These are phyloP conservation scores for Coranthus polyacanthus DNA, from an alignment of 2,797 vertebrate genomes.

Conservation along the genomic window DNA sequence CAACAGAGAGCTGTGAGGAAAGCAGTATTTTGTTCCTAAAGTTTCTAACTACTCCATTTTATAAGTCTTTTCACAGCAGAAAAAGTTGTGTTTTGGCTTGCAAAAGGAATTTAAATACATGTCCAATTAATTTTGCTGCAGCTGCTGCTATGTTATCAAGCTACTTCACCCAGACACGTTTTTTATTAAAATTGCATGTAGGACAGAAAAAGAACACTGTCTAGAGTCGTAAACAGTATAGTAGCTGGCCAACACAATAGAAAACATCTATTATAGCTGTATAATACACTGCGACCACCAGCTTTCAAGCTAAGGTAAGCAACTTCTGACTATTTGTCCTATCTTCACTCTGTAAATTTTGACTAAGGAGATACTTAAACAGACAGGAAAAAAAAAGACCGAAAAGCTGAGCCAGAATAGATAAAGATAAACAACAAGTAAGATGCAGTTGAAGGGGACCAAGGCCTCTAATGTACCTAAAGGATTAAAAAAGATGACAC, in stretches of 20 bases:
- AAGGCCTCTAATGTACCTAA: background rate
- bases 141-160: no score
- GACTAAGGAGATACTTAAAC: background rate
- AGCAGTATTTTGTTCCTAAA: no score
- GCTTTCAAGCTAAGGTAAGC: background rate
- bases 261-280: background rate
- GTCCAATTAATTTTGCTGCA: background rate
- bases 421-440: constrained; percentile 9
- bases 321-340: background rate
- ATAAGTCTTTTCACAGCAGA: background rate
- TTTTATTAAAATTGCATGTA: background rate
- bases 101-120: no score
- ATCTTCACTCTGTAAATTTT: background rate
- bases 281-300: background rate
- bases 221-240: background rate
- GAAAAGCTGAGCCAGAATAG: background rate
- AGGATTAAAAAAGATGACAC: background rate
- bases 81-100: background rate
- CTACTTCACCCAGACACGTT: background rate
- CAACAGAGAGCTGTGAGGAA: background rate
- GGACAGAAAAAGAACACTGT: background rate
- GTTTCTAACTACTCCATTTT: no score
- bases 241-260: background rate
- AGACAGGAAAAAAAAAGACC: background rate
- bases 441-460: background rate